Evolutionary conservation across 2,888 invertebrate species (phyloP).

Genomic region (Phalangium opilio): DNA sequence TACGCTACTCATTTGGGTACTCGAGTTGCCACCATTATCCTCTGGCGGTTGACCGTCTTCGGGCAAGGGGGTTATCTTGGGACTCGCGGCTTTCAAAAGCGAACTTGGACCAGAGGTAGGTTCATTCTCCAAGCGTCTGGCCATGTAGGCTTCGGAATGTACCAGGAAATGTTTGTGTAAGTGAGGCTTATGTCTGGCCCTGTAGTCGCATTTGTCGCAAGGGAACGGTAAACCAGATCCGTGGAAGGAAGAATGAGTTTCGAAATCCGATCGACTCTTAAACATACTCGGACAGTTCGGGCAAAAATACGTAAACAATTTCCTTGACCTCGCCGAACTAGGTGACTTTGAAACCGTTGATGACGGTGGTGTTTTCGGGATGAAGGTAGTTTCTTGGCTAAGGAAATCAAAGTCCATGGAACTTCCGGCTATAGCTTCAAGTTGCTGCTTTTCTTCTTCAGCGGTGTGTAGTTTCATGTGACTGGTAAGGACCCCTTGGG

Average conservation of each 20-base stretch:
- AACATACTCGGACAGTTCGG: constrained; percentile 68
- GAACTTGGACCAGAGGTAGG: background rate
- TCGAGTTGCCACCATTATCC: background rate
- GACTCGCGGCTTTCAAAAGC: background rate
- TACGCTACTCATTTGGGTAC: constrained; percentile 3
- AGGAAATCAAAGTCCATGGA: background rate
- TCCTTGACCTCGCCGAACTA: background rate
- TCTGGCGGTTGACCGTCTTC: background rate
- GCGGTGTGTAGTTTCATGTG: constrained; percentile 48
- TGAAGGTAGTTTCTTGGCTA: background rate
- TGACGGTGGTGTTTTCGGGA: constrained; percentile 11
- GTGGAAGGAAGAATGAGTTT: constrained; percentile 55
- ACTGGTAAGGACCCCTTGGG: constrained; percentile 47
- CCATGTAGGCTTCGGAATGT: constrained; percentile 24
- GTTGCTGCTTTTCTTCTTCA: constrained; percentile 18
- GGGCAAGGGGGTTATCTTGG: background rate
- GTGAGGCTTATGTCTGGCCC: constrained; percentile 32
- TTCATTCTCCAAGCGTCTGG: constrained; percentile 9
- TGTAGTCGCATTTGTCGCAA: constrained; percentile 35
- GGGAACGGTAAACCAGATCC: constrained; percentile 44
- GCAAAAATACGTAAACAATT: constrained; percentile 35
- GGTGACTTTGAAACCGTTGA: constrained; percentile 11
- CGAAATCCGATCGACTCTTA: constrained; percentile 54
- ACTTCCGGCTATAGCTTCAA: constrained; percentile 6
- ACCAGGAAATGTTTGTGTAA: constrained; percentile 29